Evolutionary conservation across 2,113 vertebrate species (phyloP).

Genomic region (Paratilapia polleni): DNA sequence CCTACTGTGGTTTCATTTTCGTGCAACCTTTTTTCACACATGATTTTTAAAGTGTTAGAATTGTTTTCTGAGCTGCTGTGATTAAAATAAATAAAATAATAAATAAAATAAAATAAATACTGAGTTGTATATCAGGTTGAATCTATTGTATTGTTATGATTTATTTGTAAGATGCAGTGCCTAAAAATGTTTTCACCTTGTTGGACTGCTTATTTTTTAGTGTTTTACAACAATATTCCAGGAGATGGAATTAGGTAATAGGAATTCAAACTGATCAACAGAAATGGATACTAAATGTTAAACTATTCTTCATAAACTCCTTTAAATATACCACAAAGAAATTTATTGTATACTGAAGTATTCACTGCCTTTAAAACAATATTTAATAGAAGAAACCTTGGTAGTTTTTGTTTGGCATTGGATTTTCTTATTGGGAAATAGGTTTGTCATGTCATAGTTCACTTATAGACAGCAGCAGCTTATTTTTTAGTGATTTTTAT

Average conservation of each 20-base stretch:
- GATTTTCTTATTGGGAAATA: too few species aligned
- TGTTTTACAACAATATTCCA: neutral
- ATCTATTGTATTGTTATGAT: conserved; percentile 1
- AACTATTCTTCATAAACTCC: neutral
- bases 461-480: neutral
- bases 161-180: conserved; percentile 7
- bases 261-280: neutral
- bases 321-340: neutral
- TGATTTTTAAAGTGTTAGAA: neutral
- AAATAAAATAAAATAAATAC: conserved; percentile 14
- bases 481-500: neutral
- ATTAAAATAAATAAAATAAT: too few species aligned
- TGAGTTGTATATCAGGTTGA: neutral
- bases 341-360: neutral
- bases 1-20: conserved; percentile 2
- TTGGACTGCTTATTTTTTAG: neutral
- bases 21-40: neutral
- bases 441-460: neutral
- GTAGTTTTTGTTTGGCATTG: neutral
- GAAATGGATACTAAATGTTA: neutral
- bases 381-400: neutral
- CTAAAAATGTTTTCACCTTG: neutral
- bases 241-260: neutral
- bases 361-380: neutral
- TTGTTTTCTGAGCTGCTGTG: conserved; percentile 3